These are phyloP conservation scores for Cyclophora albipunctata DNA, from an alignment of 2,888 invertebrate genomes.

Conservation along the genomic window DNA sequence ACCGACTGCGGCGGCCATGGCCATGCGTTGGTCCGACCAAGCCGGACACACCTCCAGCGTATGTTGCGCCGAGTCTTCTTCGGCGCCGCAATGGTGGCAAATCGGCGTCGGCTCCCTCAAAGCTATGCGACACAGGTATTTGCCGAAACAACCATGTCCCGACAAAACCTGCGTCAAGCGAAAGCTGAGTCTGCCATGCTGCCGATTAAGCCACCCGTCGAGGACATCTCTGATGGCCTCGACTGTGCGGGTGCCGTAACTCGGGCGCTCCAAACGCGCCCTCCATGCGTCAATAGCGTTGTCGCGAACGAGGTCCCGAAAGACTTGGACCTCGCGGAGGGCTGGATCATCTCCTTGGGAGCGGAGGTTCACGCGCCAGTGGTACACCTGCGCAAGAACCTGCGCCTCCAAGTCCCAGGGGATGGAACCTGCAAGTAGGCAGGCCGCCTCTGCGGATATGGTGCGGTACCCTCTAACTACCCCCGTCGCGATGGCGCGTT, in stretches of 20 bases:
- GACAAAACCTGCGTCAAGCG: background rate
- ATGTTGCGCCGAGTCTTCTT: background rate
- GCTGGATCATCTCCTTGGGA: background rate
- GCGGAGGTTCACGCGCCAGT: background rate
- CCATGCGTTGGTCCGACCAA: background rate
- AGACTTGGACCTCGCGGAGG: background rate
- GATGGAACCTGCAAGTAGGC: constrained; percentile 2
- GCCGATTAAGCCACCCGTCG: background rate
- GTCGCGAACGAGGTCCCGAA: background rate
- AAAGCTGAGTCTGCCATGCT: background rate
- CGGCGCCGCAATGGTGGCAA: constrained; percentile 2
- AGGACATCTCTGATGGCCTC: background rate
- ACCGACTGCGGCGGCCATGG: background rate
- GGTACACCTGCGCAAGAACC: background rate
- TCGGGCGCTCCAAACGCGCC: background rate
- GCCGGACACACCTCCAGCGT: background rate
- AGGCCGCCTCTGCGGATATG: constrained; percentile 4
- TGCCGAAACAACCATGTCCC: background rate
- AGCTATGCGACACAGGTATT: constrained; percentile 1
- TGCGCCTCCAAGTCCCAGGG: constrained; percentile 7
- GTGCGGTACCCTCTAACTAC: constrained; percentile 5
- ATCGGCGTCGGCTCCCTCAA: background rate
- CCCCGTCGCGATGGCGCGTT: constrained; percentile 1
- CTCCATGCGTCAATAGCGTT: background rate
- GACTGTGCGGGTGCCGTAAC: background rate